Evolutionary conservation across 2,888 invertebrate species (phyloP).

Genomic region (Ptilodon capucinus): DNA sequence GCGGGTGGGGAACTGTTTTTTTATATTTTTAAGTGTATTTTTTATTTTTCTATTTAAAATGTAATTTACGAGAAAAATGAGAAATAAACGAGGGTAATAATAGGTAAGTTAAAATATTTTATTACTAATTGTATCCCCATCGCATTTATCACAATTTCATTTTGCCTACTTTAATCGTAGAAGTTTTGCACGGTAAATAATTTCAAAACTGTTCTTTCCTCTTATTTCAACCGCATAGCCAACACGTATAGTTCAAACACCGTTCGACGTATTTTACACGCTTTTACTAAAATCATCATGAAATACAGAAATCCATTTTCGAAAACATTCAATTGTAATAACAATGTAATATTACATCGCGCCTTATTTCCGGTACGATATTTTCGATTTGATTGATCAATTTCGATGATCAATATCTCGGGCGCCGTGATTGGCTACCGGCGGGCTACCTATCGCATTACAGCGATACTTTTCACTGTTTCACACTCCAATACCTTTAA

Average conservation of each 20-base stretch:
- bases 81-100: too few relatives aligned
- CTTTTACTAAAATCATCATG: conserved; percentile 29
- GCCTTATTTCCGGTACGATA: conserved; percentile 78
- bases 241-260: not conserved
- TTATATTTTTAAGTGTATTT: too few relatives aligned
- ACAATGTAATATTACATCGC: conserved; percentile 68
- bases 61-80: too few relatives aligned
- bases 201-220: not conserved
- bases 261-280: conserved; percentile 22
- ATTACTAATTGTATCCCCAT: too few relatives aligned
- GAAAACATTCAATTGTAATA: conserved; percentile 65
- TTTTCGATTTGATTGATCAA: conserved; percentile 81
- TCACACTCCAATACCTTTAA: conserved; percentile 61
- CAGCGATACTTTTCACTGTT: conserved; percentile 55
- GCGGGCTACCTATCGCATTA: conserved; percentile 50
- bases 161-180: not conserved
- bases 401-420: conserved; percentile 79
- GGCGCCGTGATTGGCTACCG: conserved; percentile 78
- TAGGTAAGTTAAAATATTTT: too few relatives aligned
- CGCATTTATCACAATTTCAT: not conserved
- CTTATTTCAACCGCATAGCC: not conserved
- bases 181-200: not conserved
- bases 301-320: conserved; percentile 39
- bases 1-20: too few relatives aligned
- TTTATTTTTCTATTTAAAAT: too few relatives aligned